Evolutionary conservation across 2,113 vertebrate species (phyloP).

Genomic region (Corynorhinus townsendii): DNA sequence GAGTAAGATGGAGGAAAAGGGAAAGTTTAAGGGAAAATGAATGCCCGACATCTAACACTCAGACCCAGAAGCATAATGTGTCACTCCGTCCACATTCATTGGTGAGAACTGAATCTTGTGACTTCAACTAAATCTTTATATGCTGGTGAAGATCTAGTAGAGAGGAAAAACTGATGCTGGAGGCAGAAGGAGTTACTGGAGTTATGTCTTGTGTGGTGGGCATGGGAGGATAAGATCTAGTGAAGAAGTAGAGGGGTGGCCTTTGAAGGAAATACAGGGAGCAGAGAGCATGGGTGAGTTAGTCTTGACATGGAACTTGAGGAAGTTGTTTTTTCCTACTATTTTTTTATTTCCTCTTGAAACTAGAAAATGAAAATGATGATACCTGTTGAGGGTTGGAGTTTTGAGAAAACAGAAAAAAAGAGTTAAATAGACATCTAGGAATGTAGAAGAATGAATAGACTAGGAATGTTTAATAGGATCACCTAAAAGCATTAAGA

Average conservation of each 20-base stretch:
- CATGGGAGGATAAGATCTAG: background rate
- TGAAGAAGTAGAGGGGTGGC: background rate
- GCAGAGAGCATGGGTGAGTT: too few relatives aligned
- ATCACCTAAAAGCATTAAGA: background rate
- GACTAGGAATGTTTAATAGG: background rate
- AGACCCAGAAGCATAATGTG: background rate
- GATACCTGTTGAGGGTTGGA: background rate
- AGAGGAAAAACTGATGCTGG: background rate
- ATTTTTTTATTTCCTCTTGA: background rate
- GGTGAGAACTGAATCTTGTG: background rate
- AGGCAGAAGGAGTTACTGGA: background rate
- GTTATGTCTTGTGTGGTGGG: background rate
- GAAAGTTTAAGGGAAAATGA: background rate
- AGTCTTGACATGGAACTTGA: background rate
- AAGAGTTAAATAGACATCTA: background rate
- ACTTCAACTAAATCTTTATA: background rate
- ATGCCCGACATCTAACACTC: background rate
- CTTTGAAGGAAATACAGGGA: background rate
- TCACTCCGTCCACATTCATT: background rate
- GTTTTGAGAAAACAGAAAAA: background rate
- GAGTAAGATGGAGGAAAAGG: background rate
- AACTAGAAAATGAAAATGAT: background rate
- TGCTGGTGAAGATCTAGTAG: background rate
- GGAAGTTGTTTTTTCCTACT: background rate
- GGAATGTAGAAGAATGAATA: background rate